Conservation (phyloP, 2,113 vertebrate genomes). For the Pipa parva region DNA sequence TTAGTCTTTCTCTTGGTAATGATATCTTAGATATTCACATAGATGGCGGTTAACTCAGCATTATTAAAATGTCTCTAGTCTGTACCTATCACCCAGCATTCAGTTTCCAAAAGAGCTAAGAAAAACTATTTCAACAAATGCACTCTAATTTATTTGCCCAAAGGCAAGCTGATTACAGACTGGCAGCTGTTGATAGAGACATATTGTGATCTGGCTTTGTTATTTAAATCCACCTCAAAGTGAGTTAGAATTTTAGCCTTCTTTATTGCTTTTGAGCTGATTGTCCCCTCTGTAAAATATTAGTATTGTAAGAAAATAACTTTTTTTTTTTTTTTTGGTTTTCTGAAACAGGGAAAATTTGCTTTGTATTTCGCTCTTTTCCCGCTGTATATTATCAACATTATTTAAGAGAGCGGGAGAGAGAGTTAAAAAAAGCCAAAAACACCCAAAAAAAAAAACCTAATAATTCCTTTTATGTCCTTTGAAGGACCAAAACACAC, state of each 20-base stretch:
- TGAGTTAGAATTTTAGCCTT: slow-evolving; percentile 29
- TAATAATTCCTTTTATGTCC: slow-evolving; percentile 35
- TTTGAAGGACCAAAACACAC: not conserved
- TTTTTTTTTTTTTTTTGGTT: not conserved
- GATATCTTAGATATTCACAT: not conserved
- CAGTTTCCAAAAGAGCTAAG: slow-evolving; percentile 42
- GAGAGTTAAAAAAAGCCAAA: slow-evolving; percentile 40
- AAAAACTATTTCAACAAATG: slow-evolving; percentile 40
- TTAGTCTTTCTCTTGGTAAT: slow-evolving; percentile 1
- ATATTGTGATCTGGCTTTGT: slow-evolving; percentile 45
- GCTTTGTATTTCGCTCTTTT: slow-evolving; percentile 43
- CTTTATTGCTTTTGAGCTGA: slow-evolving; percentile 46
- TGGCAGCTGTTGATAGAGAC: slow-evolving; percentile 54
- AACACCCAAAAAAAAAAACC: no score
- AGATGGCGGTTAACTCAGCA: not conserved
- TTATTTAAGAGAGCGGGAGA: slow-evolving; percentile 29
- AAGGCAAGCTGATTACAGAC: slow-evolving; percentile 32
- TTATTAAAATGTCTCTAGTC: not conserved
- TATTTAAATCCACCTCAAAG: slow-evolving; percentile 20
- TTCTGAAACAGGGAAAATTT: slow-evolving; percentile 41
- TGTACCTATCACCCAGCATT: slow-evolving; percentile 41
- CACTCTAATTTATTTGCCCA: slow-evolving; percentile 31
- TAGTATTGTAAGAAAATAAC: not conserved
- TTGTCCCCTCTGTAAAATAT: slow-evolving; percentile 39
- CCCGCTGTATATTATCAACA: slow-evolving; percentile 43